Conservation (phyloP, 2,113 vertebrate genomes). For the Amazona vittata region DNA sequence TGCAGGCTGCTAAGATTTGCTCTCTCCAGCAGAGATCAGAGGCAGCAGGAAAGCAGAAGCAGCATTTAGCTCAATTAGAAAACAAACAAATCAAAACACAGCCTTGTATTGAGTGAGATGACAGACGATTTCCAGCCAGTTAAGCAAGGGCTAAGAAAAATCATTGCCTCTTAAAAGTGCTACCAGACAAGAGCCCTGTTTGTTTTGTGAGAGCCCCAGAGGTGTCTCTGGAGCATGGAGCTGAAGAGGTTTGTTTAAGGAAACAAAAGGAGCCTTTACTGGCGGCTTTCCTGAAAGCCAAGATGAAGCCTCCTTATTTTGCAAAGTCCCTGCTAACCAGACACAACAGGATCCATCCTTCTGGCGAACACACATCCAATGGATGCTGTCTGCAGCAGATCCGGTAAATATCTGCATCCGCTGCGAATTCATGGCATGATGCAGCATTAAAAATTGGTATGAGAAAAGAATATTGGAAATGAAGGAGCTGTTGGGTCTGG, state of each 20-base stretch:
- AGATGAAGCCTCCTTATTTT: background rate
- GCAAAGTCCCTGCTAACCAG: background rate
- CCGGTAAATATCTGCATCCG: background rate
- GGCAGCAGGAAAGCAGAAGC: background rate
- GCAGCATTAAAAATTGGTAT: conserved; percentile 8
- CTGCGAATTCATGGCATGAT: background rate
- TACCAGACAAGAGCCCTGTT: background rate
- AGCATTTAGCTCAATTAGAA: conserved; percentile 8
- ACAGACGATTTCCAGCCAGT: background rate
- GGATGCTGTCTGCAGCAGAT: background rate
- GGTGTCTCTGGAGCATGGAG: background rate
- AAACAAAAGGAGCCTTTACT: background rate
- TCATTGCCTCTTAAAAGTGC: background rate
- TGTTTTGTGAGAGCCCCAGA: background rate
- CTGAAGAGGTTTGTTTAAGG: background rate
- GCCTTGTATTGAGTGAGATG: background rate
- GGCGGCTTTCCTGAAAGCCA: background rate
- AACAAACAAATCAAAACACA: conserved; percentile 41
- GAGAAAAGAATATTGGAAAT: background rate
- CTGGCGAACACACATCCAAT: background rate
- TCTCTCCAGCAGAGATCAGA: conserved; percentile 31
- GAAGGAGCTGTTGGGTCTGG: background rate
- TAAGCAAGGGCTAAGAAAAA: background rate
- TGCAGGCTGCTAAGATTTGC: conserved; percentile 15
- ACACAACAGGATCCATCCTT: background rate